Conservation (phyloP, 2,888 invertebrate genomes). For the Sialis lutaria region DNA sequence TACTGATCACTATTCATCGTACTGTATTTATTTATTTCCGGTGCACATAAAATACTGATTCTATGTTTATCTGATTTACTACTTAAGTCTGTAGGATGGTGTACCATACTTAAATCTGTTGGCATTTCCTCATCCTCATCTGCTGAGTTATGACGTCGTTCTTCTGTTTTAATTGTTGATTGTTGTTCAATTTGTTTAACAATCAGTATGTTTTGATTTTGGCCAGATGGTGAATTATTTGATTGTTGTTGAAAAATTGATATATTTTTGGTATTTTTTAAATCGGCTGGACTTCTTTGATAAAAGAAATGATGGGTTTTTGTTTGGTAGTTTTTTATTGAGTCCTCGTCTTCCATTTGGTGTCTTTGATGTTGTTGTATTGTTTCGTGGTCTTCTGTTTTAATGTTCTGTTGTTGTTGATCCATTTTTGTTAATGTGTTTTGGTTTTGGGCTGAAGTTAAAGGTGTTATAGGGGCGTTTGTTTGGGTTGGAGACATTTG, state of each 20-base stretch:
- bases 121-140: slow-evolving; percentile 45
- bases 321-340: background rate
- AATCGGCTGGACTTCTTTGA: slow-evolving; percentile 33
- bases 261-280: slow-evolving; percentile 15
- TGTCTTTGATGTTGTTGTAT: slow-evolving; percentile 7
- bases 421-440: slow-evolving; percentile 21
- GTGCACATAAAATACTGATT: slow-evolving; percentile 7
- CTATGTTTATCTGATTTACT: slow-evolving; percentile 13
- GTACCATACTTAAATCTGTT: slow-evolving; percentile 48
- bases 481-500: slow-evolving; percentile 48
- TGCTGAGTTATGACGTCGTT: slow-evolving; percentile 16
- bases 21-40: slow-evolving; percentile 3
- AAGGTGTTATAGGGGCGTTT: slow-evolving; percentile 20
- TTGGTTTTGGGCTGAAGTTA: slow-evolving; percentile 5
- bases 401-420: slow-evolving; percentile 4
- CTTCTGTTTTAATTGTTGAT: slow-evolving; percentile 25
- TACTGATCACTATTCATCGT: no score
- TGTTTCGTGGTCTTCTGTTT: slow-evolving; percentile 7
- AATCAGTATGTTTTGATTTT: slow-evolving; percentile 14
- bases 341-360: slow-evolving; percentile 5
- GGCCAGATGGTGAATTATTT: background rate
- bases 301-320: slow-evolving; percentile 16
- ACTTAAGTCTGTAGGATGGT: slow-evolving; percentile 23
- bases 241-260: background rate
- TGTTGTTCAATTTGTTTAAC: no score